Evolutionary conservation across 2,113 vertebrate species (phyloP), one percentile per base, ranked within the genome.

Genomic region (Mormyrus iriodes): DNA sequence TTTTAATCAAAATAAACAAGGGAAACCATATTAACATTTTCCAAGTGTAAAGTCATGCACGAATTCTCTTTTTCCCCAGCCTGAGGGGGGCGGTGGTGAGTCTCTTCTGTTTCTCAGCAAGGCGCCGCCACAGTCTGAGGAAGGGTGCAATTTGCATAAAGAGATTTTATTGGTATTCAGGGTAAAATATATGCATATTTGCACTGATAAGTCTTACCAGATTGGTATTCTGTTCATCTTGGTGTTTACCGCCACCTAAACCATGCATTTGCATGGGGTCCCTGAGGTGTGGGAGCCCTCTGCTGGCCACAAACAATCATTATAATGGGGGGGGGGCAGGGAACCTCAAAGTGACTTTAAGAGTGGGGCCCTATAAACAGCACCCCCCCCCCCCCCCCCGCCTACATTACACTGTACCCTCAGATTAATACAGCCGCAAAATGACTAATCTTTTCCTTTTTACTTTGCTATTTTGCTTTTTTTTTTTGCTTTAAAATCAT

Each of bases 91-190:
- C 76, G 2, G 17, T 7, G 31, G 15, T 82, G 19, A 82, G 15
- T 48, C 44, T 83, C 0, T 69, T 4, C 24, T 24, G 3, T 83
- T 46, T 46, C 69, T 6, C 17, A 79, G 73, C 0, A 4, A 79
- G 73, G 35, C 39, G 35, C 19, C 35, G 15, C 73, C 73, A 79
- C 4, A 42, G 82, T 84, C 42, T 49, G 24, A 84, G 82, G 39
- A 84, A 42, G 39, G 3, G 3, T 48, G 21, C 46, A 21, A 61
- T 89, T 87, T 85, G 31, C 88, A 86, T 88, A 44, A 88, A 48
- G 85, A n/a, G 15, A 39, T 51, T 48, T 76, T 51, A 88, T 52
- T 88, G 49, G 46, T n/a, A 52, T 88, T 88, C 69, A 51, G 44
- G 19, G 48, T 82, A 55, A 79, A 39, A 79, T 82, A 49, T 52